Conservation (phyloP, 2,797 vertebrate species). For the Centroberyx gerrardi region DNA sequence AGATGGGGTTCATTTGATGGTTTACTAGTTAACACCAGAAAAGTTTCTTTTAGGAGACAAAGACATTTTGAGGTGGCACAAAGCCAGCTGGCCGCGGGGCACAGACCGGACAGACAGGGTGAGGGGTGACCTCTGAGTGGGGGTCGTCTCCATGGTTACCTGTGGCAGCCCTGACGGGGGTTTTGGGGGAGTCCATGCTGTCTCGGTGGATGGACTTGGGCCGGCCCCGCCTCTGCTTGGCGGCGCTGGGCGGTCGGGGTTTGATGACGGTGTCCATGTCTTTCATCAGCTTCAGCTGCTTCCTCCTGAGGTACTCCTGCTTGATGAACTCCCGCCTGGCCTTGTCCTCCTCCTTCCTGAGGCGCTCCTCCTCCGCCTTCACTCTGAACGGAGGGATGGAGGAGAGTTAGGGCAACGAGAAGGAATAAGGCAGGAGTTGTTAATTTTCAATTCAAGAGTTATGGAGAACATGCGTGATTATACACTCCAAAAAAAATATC, state of each 20-base stretch:
- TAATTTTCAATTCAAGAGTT: not conserved
- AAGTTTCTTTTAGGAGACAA: not conserved
- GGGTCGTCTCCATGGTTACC: slow-evolving; percentile 86
- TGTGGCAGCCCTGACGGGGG: slow-evolving; percentile 92
- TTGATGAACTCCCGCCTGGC: slow-evolving; percentile 96
- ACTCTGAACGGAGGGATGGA: slow-evolving; percentile 78
- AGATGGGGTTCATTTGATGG: too few species aligned
- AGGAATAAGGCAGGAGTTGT: not conserved
- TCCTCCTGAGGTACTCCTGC: slow-evolving; percentile 96
- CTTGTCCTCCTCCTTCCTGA: slow-evolving; percentile 96
- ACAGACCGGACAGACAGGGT: slow-evolving; percentile 71
- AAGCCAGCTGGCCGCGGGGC: slow-evolving; percentile 77
- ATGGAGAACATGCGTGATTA: not conserved
- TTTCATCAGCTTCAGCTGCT: slow-evolving; percentile 98
- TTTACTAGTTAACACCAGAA: too few species aligned
- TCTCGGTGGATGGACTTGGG: slow-evolving; percentile 97
- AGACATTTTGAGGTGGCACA: slow-evolving; percentile 71
- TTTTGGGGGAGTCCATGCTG: slow-evolving; percentile 93
- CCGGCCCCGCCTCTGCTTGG: slow-evolving; percentile 91
- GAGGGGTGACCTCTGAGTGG: slow-evolving; percentile 13
- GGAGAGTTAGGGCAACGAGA: not conserved
- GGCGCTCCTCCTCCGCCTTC: slow-evolving; percentile 96
- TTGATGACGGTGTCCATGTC: slow-evolving; percentile 96
- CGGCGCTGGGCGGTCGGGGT: slow-evolving; percentile 83
- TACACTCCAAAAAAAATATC: too few species aligned